Conservation (phyloP, 2,113 vertebrate species). For the Chroicocephalus ridibundus region DNA sequence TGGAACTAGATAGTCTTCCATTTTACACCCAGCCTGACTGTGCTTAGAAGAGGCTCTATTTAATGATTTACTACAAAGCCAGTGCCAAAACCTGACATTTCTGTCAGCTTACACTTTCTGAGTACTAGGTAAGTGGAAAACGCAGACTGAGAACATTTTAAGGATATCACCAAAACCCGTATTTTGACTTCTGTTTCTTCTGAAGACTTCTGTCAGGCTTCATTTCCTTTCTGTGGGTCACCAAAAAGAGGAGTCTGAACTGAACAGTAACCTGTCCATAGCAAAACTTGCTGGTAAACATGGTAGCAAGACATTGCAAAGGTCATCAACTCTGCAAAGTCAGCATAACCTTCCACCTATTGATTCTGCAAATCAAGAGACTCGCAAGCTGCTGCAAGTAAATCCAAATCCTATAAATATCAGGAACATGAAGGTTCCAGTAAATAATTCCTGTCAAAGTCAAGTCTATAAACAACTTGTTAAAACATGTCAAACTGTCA, state of each 20-base stretch:
- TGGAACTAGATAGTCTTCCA: neutral
- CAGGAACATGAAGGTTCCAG: neutral
- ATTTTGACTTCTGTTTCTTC: neutral
- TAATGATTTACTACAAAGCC: neutral
- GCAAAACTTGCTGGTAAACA: neutral
- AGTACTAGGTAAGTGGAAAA: neutral
- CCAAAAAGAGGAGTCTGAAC: neutral
- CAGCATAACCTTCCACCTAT: conserved; percentile 5
- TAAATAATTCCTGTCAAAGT: conserved; percentile 27
- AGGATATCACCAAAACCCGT: neutral
- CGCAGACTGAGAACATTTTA: neutral
- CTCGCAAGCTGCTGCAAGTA: neutral
- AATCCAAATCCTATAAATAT: conserved; percentile 37
- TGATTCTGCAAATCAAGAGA: conserved; percentile 14
- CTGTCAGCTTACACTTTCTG: neutral
- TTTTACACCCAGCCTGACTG: neutral
- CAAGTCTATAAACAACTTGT: conserved; percentile 16
- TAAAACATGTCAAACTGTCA: conserved; percentile 26
- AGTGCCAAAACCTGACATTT: neutral
- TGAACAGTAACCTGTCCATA: neutral
- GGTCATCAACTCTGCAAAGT: neutral
- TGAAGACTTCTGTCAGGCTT: neutral
- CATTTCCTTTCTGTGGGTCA: neutral
- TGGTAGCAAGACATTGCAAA: neutral
- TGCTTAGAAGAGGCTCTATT: neutral